Percentiles rank a stretch among this genome's conserved stretches.
These are phyloP conservation scores for Amphipoea oculea DNA, from an alignment of 2,888 invertebrate genomes.

Conservation along the genomic window DNA sequence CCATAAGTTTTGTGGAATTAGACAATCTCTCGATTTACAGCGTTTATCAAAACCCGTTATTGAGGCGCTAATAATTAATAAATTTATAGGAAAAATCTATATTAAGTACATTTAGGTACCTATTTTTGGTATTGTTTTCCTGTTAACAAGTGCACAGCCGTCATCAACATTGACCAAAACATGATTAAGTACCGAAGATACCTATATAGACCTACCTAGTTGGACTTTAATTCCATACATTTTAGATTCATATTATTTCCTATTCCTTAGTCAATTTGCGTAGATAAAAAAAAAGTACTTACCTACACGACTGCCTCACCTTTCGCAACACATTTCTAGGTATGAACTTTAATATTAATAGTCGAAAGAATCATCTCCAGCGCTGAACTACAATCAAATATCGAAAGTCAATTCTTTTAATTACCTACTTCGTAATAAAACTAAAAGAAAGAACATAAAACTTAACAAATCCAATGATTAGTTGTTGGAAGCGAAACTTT, in stretches of 20 bases:
- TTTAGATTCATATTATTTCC: background rate
- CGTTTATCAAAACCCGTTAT: conserved; percentile 1
- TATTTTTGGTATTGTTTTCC: conserved; percentile 21
- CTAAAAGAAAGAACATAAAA: conserved; percentile 30
- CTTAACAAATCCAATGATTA: conserved; percentile 23
- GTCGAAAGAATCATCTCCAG: background rate
- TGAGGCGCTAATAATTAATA: background rate
- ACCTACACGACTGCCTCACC: background rate
- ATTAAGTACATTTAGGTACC: conserved; percentile 23
- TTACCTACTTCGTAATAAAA: conserved; percentile 29
- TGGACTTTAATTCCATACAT: background rate
- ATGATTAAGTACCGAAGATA: no score
- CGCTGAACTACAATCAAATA: conserved; percentile 14
- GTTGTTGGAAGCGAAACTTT: conserved; percentile 23
- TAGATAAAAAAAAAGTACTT: background rate
- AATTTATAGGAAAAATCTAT: conserved; percentile 14
- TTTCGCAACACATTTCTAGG: background rate
- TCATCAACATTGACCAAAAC: conserved; percentile 6
- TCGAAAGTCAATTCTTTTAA: conserved; percentile 9
- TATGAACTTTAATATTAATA: background rate
- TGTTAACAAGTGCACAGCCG: conserved; percentile 8
- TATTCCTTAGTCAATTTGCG: background rate
- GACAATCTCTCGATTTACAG: conserved; percentile 2
- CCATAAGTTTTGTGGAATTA: conserved; percentile 36
- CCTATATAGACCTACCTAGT: background rate